Evolutionary conservation across 2,888 invertebrate species (phyloP), one percentile per base, ranked within the genome.

Genomic region (Cheilosia impressa): DNA sequence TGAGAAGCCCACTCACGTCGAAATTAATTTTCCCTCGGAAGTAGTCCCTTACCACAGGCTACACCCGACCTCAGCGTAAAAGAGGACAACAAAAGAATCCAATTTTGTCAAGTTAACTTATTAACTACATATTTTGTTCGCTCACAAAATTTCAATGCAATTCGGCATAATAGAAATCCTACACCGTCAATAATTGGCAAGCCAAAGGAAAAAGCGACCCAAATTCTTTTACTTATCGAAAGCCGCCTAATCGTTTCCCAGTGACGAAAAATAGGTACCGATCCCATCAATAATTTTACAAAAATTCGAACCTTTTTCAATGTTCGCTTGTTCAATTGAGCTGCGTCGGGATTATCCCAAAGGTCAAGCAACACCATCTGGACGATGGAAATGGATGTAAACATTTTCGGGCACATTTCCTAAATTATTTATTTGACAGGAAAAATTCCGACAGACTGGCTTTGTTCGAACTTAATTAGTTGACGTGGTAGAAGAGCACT

Each of bases 261-360:
- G 15, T 4, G n/a, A 47, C 47, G 19, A 47, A 47, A 47, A 47
- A n/a, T n/a, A n/a, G n/a, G 9, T n/a, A 2, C 43, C 4, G 17
- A 17, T 17, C 45, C 17, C 47, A 17, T n/a, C 17, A 38, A 58
- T 4, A 38, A 38, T 13, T 38, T 38, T 15, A 22, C 19, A 5
- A 13, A 31, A 19, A 58, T 58, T 58, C 19, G 2, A 6, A 19
- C 4, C 17, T 22, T 38, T 58, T 7, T 4, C 31, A 45, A 62
- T 24, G 15, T 43, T 24, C 45, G 45, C 9, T 10, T 43, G 45
- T 62, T 22, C 60, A 62, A 62, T 45, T 27, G 43, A 45, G 43
- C 43, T 62, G 24, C 24, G 45, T 24, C n/a, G n/a, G 22, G 43
- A 10, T 43, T 58, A 19, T 10, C 19, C 17, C 47, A 47, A 47